phyloP scores from a whole-genome alignment of 2,888 invertebrate species.

The Scaptomyza cyrtandrae region DNA sequence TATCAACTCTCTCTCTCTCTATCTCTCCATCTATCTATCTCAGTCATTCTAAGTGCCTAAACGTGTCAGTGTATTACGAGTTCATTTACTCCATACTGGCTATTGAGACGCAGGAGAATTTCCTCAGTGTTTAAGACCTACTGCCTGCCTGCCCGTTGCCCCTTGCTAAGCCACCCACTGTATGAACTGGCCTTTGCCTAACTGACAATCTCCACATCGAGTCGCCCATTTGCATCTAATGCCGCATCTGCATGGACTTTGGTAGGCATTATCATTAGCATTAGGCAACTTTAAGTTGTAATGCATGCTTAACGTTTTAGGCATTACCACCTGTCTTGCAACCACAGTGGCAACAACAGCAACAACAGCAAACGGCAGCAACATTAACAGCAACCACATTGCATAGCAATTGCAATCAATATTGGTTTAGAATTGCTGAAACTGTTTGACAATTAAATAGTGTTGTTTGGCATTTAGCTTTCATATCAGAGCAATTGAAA shows the following conservation, averaged over 20 bases:
- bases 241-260: slow-evolving; percentile 58
- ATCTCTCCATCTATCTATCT: background rate
- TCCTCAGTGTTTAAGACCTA: background rate
- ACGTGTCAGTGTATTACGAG: slow-evolving; percentile 78
- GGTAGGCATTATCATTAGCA: slow-evolving; percentile 76
- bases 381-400: slow-evolving; percentile 1
- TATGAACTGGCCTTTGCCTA: background rate
- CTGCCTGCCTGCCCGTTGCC: background rate
- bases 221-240: slow-evolving; percentile 59
- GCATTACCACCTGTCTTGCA: slow-evolving; percentile 15
- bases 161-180: slow-evolving; percentile 17
- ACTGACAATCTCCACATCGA: slow-evolving; percentile 30
- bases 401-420: slow-evolving; percentile 40
- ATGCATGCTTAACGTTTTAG: slow-evolving; percentile 39
- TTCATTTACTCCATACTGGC: slow-evolving; percentile 62
- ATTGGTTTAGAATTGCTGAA: slow-evolving; percentile 54
- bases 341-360: background rate
- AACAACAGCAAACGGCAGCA: background rate
- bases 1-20: background rate
- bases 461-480: slow-evolving; percentile 31
- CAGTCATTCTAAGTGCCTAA: slow-evolving; percentile 65
- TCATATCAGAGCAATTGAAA: slow-evolving; percentile 6
- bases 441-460: slow-evolving; percentile 62
- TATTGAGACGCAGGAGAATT: slow-evolving; percentile 14
- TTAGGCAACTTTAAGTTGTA: slow-evolving; percentile 68